These are phyloP conservation scores for Thecocarcelia acutangulata DNA, from an alignment of 2,888 invertebrate species.

Conservation along the genomic window DNA sequence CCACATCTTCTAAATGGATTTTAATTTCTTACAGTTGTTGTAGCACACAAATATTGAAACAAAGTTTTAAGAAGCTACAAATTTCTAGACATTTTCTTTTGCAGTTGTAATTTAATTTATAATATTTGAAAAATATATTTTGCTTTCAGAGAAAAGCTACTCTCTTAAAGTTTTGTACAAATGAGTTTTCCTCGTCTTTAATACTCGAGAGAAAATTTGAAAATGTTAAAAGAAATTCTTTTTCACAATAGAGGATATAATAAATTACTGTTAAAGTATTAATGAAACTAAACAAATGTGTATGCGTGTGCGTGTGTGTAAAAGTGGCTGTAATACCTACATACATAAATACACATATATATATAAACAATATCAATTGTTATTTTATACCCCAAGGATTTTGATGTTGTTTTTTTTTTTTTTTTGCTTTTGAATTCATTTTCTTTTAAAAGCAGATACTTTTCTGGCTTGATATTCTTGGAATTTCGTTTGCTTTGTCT, in stretches of 20 bases:
- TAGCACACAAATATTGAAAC: no score
- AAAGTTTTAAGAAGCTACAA: no score
- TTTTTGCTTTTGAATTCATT: conserved; percentile 11
- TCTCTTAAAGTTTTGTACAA: background rate
- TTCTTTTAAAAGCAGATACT: conserved; percentile 5
- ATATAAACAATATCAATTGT: conserved; percentile 34
- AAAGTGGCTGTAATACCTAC: background rate
- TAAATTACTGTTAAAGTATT: conserved; percentile 28
- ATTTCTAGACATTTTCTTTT: background rate
- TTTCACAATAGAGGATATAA: conserved; percentile 25
- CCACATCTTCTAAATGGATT: no score
- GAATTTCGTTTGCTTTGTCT: conserved; percentile 4
- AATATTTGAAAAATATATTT: conserved; percentile 8
- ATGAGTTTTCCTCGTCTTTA: background rate
- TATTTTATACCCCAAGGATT: conserved; percentile 52
- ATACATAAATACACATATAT: no score
- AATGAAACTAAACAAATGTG: background rate
- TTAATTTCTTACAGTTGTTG: no score
- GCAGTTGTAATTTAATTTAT: conserved; percentile 4
- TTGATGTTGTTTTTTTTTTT: conserved; percentile 12
- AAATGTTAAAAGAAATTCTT: conserved; percentile 28
- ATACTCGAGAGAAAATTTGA: conserved; percentile 52
- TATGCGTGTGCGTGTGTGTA: background rate
- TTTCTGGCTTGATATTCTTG: background rate
- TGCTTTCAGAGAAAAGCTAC: background rate